phyloP scores from a whole-genome alignment of 92 coral and sea anemone genomes.

The Blastomussa wellsi region DNA sequence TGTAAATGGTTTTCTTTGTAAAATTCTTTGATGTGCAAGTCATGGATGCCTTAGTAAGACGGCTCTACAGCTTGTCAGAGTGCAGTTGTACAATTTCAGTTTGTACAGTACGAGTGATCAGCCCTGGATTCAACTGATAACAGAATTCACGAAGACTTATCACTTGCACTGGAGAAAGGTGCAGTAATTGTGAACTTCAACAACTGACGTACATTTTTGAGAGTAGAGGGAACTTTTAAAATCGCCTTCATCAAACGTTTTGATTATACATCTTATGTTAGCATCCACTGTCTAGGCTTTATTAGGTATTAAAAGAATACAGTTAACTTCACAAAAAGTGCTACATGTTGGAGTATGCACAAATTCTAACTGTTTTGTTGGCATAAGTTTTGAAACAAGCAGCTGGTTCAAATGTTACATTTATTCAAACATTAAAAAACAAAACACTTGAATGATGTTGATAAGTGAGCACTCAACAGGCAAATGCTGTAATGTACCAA shows the following conservation, averaged over 20 bases:
- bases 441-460: background rate
- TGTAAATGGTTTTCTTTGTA: background rate
- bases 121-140: background rate
- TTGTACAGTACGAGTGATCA: background rate
- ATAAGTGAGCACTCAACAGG: background rate
- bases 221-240: background rate
- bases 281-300: conserved; percentile 6
- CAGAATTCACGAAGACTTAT: background rate
- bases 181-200: background rate
- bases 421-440: background rate
- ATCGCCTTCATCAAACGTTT: conserved; percentile 5
- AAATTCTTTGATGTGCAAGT: background rate
- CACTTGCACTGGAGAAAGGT: background rate
- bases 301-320: background rate
- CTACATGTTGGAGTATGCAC: background rate
- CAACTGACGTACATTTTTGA: background rate
- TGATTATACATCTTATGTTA: background rate
- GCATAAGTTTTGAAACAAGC: background rate
- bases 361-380: background rate
- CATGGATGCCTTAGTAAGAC: background rate
- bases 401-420: background rate
- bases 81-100: background rate
- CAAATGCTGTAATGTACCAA: no score
- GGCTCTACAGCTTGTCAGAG: background rate
- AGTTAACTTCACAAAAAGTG: background rate